Conservation (phyloP, 1,140 invertebrate genomes). For the Bombus consobrinus region DNA sequence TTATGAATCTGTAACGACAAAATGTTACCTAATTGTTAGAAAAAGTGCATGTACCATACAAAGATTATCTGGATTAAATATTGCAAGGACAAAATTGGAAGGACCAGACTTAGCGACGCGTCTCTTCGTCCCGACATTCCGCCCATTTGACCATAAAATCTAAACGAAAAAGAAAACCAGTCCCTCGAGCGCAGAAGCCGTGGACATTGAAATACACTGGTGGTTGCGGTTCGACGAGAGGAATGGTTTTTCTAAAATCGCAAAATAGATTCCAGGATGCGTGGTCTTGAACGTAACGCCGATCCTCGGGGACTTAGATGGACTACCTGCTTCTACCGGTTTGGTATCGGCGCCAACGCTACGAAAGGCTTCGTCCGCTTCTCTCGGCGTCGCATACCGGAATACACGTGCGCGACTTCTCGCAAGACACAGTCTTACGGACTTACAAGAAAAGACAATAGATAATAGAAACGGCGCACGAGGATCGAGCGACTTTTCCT, state of each 20-base stretch:
- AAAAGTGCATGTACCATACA: too few relatives aligned
- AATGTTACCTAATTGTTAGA: too few relatives aligned
- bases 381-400: slow-evolving; percentile 51
- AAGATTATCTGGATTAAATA: too few relatives aligned
- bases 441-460: slow-evolving; percentile 53
- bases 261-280: slow-evolving; percentile 36
- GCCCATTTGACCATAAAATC: neutral
- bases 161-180: neutral
- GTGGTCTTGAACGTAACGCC: slow-evolving; percentile 24
- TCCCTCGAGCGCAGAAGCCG: neutral
- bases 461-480: slow-evolving; percentile 54
- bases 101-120: too few relatives aligned
- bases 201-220: neutral
- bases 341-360: slow-evolving; percentile 70
- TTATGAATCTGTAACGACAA: too few relatives aligned
- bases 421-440: slow-evolving; percentile 6
- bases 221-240: slow-evolving; percentile 10
- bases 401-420: slow-evolving; percentile 39
- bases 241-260: slow-evolving; percentile 41
- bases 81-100: too few relatives aligned
- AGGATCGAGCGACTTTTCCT: slow-evolving; percentile 31
- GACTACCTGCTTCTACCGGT: slow-evolving; percentile 72
- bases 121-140: neutral
- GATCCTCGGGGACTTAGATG: slow-evolving; percentile 63
- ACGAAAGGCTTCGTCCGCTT: slow-evolving; percentile 59